Conservation (phyloP, 2,113 vertebrate species). For the Nesogale talazaci region DNA sequence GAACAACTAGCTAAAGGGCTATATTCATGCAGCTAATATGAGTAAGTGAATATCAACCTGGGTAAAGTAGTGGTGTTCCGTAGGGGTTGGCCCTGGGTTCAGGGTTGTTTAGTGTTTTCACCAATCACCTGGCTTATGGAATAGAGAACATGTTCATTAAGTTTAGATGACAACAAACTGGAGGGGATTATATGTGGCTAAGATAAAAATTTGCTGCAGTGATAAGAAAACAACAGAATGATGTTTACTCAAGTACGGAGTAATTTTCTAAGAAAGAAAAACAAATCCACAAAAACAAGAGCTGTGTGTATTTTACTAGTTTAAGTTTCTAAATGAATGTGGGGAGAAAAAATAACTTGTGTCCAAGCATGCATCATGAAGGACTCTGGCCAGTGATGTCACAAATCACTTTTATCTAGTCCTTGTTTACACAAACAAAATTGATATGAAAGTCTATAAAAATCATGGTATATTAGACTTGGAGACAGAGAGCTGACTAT, state of each 20-base stretch:
- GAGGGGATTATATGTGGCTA: conserved; percentile 76
- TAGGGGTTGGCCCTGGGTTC: not conserved
- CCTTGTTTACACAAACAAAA: conserved; percentile 39
- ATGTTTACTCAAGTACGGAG: conserved; percentile 60
- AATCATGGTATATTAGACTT: conserved; percentile 36
- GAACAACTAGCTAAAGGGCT: conserved; percentile 72
- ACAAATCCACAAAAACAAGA: conserved; percentile 62
- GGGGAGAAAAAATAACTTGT: conserved; percentile 43
- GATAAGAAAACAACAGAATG: conserved; percentile 69
- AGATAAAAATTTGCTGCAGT: conserved; percentile 73
- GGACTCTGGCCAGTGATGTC: conserved; percentile 36
- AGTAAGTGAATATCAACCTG: conserved; percentile 81
- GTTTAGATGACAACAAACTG: conserved; percentile 77
- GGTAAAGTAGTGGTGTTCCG: not conserved
- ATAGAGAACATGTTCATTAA: conserved; percentile 82
- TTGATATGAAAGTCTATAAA: conserved; percentile 30
- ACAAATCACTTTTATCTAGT: conserved; percentile 33
- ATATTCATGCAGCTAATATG: conserved; percentile 81
- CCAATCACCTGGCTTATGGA: conserved; percentile 74
- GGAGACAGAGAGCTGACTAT: conserved; percentile 32
- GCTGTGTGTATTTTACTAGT: conserved; percentile 42
- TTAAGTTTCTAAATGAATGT: conserved; percentile 52
- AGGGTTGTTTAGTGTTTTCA: conserved; percentile 6
- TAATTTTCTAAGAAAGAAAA: conserved; percentile 66
- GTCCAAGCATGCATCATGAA: conserved; percentile 26